These are phyloP conservation scores for Lissocephala sabroskyi DNA, from an alignment of 2,888 invertebrate genomes.

Conservation along the genomic window DNA sequence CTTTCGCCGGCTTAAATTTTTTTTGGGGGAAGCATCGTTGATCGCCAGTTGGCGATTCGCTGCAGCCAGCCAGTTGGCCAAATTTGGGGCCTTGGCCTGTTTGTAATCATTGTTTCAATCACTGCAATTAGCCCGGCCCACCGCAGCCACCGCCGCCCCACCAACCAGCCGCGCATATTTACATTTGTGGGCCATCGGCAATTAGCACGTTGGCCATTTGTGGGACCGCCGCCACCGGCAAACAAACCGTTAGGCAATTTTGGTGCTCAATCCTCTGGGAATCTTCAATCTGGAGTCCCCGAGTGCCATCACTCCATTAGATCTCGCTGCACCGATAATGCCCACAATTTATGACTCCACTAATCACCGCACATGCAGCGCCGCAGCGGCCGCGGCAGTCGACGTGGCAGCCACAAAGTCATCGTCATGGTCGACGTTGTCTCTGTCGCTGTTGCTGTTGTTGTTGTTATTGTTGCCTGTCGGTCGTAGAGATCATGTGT, in stretches of 20 bases:
- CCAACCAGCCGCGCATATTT: no score
- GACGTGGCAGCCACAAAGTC: no score
- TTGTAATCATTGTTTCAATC: conserved; percentile 7
- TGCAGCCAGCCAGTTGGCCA: no score
- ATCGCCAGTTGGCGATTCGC: no score
- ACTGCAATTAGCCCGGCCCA: conserved; percentile 7
- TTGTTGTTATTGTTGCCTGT: conserved; percentile 9
- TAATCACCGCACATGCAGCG: conserved; percentile 29
- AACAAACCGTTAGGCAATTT: not conserved
- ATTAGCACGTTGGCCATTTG: not conserved
- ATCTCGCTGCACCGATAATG: conserved; percentile 38
- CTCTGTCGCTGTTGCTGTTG: conserved; percentile 7
- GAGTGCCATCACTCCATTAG: conserved; percentile 14
- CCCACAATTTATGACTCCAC: conserved; percentile 41
- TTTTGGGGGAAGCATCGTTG: no score
- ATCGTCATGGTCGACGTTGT: no score
- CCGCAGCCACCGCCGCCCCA: not conserved
- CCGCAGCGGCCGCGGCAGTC: not conserved
- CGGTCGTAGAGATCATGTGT: conserved; percentile 17
- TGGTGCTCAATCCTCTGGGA: not conserved
- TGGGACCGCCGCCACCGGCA: not conserved
- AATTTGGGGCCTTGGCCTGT: not conserved
- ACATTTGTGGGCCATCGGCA: no score
- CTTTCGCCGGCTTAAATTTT: no score
- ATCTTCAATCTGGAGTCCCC: no score